Evolutionary conservation across 92 coral and sea anemone genomes (phyloP).

Genomic region (Siderastrea radians): DNA sequence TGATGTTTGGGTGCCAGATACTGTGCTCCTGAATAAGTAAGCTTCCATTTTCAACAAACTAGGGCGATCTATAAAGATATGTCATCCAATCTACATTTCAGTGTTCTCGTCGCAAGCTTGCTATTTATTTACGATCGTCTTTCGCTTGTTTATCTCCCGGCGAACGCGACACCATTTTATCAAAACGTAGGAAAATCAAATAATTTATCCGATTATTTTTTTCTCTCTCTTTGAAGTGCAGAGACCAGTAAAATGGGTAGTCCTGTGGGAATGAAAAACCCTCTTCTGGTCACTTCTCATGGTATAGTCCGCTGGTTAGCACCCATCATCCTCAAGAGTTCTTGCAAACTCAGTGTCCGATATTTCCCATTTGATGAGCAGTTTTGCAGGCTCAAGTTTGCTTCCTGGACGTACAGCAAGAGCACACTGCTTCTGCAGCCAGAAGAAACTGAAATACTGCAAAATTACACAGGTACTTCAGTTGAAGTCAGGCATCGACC

Average conservation of each 20-base stretch:
- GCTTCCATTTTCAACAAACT: background rate
- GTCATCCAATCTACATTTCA: no score
- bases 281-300: slow-evolving; percentile 76
- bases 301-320: slow-evolving; percentile 96
- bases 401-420: slow-evolving; percentile 88
- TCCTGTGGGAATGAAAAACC: slow-evolving; percentile 82
- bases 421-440: slow-evolving; percentile 63
- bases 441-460: slow-evolving; percentile 60
- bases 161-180: background rate
- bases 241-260: slow-evolving; percentile 85
- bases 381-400: slow-evolving; percentile 88
- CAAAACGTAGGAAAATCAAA: no score
- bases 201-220: background rate
- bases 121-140: no score
- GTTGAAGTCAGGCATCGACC: background rate
- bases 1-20: slow-evolving; percentile 94
- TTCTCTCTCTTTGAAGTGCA: slow-evolving; percentile 56
- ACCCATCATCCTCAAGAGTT: slow-evolving; percentile 87
- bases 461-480: slow-evolving; percentile 88
- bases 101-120: no score
- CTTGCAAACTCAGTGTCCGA: slow-evolving; percentile 90
- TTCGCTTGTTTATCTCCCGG: no score
- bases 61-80: background rate
- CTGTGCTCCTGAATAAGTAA: slow-evolving; percentile 90
- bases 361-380: slow-evolving; percentile 97